A percentile compares a stretch with the other conserved stretches of the same genome.
These are phyloP conservation scores for Alloplasta piceator DNA, from an alignment of 2,888 invertebrate species.

Conservation along the genomic window DNA sequence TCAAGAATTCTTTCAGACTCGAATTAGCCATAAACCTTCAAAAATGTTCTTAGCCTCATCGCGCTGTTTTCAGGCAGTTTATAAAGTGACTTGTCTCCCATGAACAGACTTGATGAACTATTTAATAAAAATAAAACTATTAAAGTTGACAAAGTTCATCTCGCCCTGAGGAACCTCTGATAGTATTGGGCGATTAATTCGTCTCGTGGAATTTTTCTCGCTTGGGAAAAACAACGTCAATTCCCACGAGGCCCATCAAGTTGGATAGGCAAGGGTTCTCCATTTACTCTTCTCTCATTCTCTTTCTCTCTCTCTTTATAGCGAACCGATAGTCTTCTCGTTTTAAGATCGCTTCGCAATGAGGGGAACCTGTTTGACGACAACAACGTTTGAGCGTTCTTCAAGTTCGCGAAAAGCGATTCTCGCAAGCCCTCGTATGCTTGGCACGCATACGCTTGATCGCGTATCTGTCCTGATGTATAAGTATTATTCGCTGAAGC, in stretches of 20 bases:
- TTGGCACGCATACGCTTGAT: slow-evolving; percentile 39
- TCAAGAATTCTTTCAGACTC: no score
- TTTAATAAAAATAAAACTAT: no score
- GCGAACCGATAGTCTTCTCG: slow-evolving; percentile 24
- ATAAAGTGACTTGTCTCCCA: no score
- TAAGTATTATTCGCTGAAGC: slow-evolving; percentile 6
- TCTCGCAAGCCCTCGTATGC: slow-evolving; percentile 41
- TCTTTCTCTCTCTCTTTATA: neutral
- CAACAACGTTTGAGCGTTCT: slow-evolving; percentile 67
- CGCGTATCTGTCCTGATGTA: slow-evolving; percentile 21
- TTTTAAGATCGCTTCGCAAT: slow-evolving; percentile 51
- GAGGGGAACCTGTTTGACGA: slow-evolving; percentile 79
- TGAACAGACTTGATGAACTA: no score
- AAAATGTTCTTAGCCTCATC: no score
- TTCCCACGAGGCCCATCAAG: slow-evolving; percentile 31
- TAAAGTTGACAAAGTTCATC: neutral
- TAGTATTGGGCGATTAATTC: neutral
- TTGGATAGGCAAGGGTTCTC: slow-evolving; percentile 48
- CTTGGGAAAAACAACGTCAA: neutral
- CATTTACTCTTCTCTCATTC: neutral
- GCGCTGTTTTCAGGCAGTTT: no score
- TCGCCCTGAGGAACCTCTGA: neutral
- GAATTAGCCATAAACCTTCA: no score
- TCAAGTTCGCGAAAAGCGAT: slow-evolving; percentile 56
- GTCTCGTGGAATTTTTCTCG: neutral